phyloP scores from a whole-genome alignment of 1,140 invertebrate genomes.

The Pomacea maculata region DNA sequence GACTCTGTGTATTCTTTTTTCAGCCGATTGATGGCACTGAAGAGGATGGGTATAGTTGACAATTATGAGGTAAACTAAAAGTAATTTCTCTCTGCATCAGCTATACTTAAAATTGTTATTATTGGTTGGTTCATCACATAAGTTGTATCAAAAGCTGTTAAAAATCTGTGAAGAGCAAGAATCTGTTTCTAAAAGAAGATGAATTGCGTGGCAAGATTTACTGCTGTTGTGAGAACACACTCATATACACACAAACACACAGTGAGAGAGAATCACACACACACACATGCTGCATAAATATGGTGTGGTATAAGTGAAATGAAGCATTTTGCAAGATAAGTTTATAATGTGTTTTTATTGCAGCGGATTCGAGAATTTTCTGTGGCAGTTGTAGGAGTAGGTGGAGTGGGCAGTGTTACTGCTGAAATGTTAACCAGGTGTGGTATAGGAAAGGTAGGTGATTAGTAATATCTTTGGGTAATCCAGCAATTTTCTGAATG shows the following conservation, averaged over 20 bases:
- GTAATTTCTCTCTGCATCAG: background rate
- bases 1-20: constrained; percentile 36
- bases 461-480: background rate
- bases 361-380: constrained; percentile 86
- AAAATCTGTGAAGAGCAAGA: no score
- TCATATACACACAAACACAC: no score
- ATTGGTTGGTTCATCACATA: background rate
- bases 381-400: constrained; percentile 96
- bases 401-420: constrained; percentile 98
- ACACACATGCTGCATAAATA: no score
- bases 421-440: constrained; percentile 98
- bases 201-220: no score
- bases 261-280: no score
- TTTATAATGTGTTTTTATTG: constrained; percentile 12
- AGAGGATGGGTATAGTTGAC: constrained; percentile 98
- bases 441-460: constrained; percentile 91
- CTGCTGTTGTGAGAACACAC: no score
- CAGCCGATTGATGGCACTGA: constrained; percentile 97
- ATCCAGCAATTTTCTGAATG: no score
- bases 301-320: no score
- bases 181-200: no score
- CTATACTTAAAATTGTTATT: constrained; percentile 5
- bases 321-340: background rate
- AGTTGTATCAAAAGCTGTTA: no score
- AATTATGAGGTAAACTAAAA: constrained; percentile 84